Base-by-base conservation (phyloP, 2,113 vertebrate species). In the Tamias sibiricus region DNA sequence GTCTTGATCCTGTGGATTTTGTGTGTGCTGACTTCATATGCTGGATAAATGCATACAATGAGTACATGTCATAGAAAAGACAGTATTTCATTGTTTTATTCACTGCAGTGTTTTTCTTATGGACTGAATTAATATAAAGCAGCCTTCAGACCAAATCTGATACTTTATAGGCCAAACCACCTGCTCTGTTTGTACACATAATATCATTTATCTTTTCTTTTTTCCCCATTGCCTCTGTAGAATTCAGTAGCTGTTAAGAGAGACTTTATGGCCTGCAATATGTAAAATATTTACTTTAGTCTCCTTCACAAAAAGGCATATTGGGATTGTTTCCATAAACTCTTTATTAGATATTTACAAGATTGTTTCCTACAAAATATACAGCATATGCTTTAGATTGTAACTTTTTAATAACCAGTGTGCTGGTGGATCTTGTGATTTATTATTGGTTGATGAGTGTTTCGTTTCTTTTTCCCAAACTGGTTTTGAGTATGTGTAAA, bases 21-120 rank as follows among this genome's bases (percentile, higher is more conserved):
- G 24, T 91, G 24, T 91, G n/a, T 93, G 47, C 44, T 76, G 42
- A 71, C 28, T 95, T 95, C 12, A n/a, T 83, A 69, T 75, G 52
- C 40, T 94, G 57, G 26, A 30, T 82, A 87, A 71, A 88, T 47
- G 20, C 66, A 40, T 30, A 52, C 11, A 16, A 40, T 72, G 4
- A 68, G 12, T 47, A 47, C 12, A 32, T 69, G 26, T n/a, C 9
- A 4, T 54, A 69, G 49, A 62, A 62, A 89, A 89, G 90, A 72
- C 4, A 80, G 14, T 32, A 8, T 13, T 54, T 14, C 1, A 6
- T 62, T 75, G 22, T 92, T 72, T 42, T n/a, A n/a, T 69, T 79
- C 49, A 59, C 35, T 96, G 49, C 14, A 62, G 0, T 44, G 28
- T 77, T 85, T 95, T 59, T 77, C 28, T 54, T 87, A 28, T 42